Percentiles rank a stretch among this genome's conserved stretches.
Conservation (phyloP, 2,113 vertebrate genomes). For the Miniopterus natalensis region DNA sequence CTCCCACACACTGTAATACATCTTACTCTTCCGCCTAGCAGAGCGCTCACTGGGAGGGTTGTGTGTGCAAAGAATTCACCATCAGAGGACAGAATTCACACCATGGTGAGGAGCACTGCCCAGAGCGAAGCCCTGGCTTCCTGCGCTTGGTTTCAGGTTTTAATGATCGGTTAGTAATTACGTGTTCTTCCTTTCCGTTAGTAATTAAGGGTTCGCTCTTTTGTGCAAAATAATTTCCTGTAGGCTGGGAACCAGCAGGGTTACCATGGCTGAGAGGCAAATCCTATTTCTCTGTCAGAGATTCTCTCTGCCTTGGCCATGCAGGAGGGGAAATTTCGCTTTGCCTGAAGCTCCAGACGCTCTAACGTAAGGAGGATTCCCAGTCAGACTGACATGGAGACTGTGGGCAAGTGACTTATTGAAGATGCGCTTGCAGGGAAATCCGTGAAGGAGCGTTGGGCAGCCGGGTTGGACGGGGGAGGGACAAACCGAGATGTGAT, state of each 20-base stretch:
- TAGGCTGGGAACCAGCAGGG: slow-evolving; percentile 81
- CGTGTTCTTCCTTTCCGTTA: slow-evolving; percentile 76
- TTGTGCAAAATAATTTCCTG: slow-evolving; percentile 82
- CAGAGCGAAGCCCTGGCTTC: slow-evolving; percentile 70
- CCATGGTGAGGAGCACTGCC: slow-evolving; percentile 37
- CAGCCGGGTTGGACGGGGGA: not conserved
- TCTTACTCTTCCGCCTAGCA: slow-evolving; percentile 69
- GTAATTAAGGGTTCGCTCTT: slow-evolving; percentile 82
- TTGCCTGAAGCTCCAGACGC: slow-evolving; percentile 55
- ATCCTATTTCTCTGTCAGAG: slow-evolving; percentile 74
- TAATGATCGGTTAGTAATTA: slow-evolving; percentile 85
- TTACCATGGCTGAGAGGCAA: slow-evolving; percentile 81
- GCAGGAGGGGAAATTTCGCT: slow-evolving; percentile 84
- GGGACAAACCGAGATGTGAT: not conserved
- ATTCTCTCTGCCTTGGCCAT: slow-evolving; percentile 64
- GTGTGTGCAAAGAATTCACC: slow-evolving; percentile 42
- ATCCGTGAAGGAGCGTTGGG: not conserved
- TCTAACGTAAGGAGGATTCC: slow-evolving; percentile 53
- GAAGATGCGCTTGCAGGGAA: not conserved
- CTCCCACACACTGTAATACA: slow-evolving; percentile 66
- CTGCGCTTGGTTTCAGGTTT: slow-evolving; percentile 78
- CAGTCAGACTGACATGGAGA: not conserved
- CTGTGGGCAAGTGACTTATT: not conserved
- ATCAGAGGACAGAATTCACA: slow-evolving; percentile 28
- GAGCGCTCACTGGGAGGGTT: slow-evolving; percentile 48